A percentile compares a stretch with the other conserved stretches of the same genome.
These are phyloP conservation scores for Drosophila cardini DNA, from an alignment of 1,140 invertebrate species.

Conservation along the genomic window DNA sequence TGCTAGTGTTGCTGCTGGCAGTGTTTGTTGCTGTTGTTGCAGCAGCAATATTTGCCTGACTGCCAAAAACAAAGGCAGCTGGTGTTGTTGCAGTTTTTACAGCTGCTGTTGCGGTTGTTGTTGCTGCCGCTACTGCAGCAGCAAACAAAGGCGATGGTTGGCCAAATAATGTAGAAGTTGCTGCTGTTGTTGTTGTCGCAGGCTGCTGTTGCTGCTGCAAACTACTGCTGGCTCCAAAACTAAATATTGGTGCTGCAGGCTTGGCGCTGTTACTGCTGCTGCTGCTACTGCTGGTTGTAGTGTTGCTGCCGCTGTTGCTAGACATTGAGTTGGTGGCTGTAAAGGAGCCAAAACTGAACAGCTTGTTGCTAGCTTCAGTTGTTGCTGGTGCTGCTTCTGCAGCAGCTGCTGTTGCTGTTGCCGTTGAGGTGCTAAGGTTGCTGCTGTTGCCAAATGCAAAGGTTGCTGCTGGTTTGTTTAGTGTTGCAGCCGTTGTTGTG, in stretches of 20 bases:
- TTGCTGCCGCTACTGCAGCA: neutral
- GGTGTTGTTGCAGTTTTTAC: slow-evolving; percentile 11
- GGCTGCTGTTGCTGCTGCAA: slow-evolving; percentile 12
- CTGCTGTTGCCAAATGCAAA: neutral
- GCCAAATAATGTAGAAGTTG: neutral
- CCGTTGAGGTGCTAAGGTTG: neutral
- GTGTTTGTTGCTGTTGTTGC: slow-evolving; percentile 20
- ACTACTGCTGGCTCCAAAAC: neutral
- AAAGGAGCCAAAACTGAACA: slow-evolving; percentile 16
- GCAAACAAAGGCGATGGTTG: neutral
- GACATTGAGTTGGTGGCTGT: slow-evolving; percentile 3
- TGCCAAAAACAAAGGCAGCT: slow-evolving; percentile 39
- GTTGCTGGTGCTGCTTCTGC: neutral
- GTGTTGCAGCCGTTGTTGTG: slow-evolving; percentile 1
- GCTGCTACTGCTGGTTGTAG: slow-evolving; percentile 3
- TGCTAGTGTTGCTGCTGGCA: slow-evolving; percentile 11
- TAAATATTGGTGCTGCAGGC: neutral
- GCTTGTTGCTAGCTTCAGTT: slow-evolving; percentile 4
- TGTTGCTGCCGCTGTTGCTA: slow-evolving; percentile 16
- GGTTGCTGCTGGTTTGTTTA: neutral
- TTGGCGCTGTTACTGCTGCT: slow-evolving; percentile 6
- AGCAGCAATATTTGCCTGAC: slow-evolving; percentile 13
- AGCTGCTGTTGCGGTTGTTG: slow-evolving; percentile 1
- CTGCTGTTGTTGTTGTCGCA: slow-evolving; percentile 1
- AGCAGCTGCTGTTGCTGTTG: neutral